Conservation (phyloP, 2,797 vertebrate species). For the Serranus cabrilla region DNA sequence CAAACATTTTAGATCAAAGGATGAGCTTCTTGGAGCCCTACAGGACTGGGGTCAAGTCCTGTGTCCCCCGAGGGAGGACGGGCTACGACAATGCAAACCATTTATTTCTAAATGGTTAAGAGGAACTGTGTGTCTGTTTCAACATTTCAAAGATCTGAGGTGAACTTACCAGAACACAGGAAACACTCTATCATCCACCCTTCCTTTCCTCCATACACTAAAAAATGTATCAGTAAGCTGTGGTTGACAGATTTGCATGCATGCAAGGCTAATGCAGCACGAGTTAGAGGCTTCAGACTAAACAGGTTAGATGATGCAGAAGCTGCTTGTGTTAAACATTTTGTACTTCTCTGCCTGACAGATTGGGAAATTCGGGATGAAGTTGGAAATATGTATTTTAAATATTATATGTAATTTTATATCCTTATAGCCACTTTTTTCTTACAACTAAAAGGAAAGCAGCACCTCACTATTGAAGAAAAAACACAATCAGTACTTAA, state of each 20-base stretch:
- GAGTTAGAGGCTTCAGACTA: background rate
- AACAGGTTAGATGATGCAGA: constrained; percentile 5
- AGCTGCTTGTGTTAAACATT: background rate
- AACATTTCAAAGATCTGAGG: constrained; percentile 50
- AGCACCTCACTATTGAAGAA: too few species aligned
- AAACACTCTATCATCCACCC: constrained; percentile 60
- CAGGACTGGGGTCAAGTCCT: background rate
- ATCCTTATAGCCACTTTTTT: background rate
- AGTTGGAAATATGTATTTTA: background rate
- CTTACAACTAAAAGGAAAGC: too few species aligned
- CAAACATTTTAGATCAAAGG: background rate
- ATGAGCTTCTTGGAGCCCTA: background rate
- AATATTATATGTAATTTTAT: background rate
- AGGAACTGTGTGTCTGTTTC: constrained; percentile 58
- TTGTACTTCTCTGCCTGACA: background rate
- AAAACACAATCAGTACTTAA: background rate
- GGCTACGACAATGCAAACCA: constrained; percentile 14
- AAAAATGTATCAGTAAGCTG: constrained; percentile 1
- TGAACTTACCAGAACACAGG: constrained; percentile 66
- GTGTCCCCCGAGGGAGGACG: background rate
- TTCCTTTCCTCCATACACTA: constrained; percentile 52
- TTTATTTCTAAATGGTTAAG: constrained; percentile 25
- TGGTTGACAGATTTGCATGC: background rate
- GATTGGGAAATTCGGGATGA: constrained; percentile 23
- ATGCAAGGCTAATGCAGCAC: background rate